Conservation (phyloP, 1,140 invertebrate genomes). For the Pseudomyrmex pallidus region DNA sequence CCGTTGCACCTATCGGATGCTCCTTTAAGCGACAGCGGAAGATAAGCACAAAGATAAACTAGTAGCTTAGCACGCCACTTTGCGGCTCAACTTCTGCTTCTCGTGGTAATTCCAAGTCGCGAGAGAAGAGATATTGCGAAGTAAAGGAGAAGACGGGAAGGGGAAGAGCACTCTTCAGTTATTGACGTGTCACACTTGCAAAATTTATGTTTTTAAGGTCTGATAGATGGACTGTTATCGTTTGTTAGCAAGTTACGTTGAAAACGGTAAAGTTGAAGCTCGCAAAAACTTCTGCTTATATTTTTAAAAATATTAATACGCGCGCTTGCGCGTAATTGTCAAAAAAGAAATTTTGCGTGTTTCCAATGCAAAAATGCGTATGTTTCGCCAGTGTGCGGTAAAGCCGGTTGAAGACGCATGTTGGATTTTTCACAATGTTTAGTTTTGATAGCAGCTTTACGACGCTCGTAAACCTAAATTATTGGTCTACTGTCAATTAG, state of each 20-base stretch:
- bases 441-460: slow-evolving; percentile 9
- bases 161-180: slow-evolving; percentile 12
- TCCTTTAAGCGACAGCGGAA: slow-evolving; percentile 30
- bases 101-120: slow-evolving; percentile 7
- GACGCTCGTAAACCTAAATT: neutral
- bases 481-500: slow-evolving; percentile 28
- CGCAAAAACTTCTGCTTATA: too few relatives aligned
- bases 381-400: neutral
- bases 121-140: neutral
- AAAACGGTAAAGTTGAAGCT: too few relatives aligned
- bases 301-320: too few relatives aligned
- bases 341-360: neutral
- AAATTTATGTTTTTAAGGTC: slow-evolving; percentile 8
- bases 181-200: slow-evolving; percentile 8
- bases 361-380: neutral
- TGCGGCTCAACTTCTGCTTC: slow-evolving; percentile 18
- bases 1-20: slow-evolving; percentile 30
- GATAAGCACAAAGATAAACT: slow-evolving; percentile 51
- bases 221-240: too few relatives aligned
- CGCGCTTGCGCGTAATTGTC: neutral
- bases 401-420: neutral
- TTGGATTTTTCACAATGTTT: neutral
- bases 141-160: neutral
- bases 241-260: too few relatives aligned
- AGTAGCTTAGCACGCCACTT: slow-evolving; percentile 17